Evolutionary conservation across 2,113 vertebrate species (phyloP).

Genomic region (Pampusana beccarii): DNA sequence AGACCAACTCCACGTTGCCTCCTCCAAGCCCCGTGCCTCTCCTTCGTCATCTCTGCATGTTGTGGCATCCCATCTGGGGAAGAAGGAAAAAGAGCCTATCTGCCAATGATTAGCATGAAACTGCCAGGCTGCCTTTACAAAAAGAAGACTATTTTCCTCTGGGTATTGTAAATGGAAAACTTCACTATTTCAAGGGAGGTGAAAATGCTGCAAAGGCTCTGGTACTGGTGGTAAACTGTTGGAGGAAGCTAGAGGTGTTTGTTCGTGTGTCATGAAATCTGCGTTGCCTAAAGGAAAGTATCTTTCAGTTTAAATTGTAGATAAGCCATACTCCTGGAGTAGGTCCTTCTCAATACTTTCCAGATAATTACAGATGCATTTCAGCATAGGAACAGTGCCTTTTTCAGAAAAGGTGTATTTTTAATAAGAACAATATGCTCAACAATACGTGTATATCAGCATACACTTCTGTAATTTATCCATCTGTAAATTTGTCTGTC

Average conservation of each 20-base stretch:
- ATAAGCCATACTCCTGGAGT: neutral
- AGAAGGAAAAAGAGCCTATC: neutral
- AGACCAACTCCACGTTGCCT: accelerated
- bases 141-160: neutral
- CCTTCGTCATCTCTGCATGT: neutral
- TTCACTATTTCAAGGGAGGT: neutral
- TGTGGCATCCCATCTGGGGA: neutral
- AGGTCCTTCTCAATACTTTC: neutral
- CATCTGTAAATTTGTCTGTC: neutral
- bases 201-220: neutral
- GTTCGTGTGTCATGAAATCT: neutral
- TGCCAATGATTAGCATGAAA: neutral
- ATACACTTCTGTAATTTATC: neutral
- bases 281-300: slow-evolving; percentile 12
- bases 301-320: slow-evolving; percentile 18
- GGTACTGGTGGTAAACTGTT: neutral
- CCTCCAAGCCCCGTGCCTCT: neutral
- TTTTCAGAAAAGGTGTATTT: neutral
- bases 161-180: neutral
- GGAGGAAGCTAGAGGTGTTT: neutral
- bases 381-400: neutral
- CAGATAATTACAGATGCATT: neutral
- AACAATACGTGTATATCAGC: neutral
- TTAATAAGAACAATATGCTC: neutral
- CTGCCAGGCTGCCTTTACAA: neutral